Evolutionary conservation across 1,140 invertebrate genomes (phyloP).

Genomic region (Achatina immaculata): DNA sequence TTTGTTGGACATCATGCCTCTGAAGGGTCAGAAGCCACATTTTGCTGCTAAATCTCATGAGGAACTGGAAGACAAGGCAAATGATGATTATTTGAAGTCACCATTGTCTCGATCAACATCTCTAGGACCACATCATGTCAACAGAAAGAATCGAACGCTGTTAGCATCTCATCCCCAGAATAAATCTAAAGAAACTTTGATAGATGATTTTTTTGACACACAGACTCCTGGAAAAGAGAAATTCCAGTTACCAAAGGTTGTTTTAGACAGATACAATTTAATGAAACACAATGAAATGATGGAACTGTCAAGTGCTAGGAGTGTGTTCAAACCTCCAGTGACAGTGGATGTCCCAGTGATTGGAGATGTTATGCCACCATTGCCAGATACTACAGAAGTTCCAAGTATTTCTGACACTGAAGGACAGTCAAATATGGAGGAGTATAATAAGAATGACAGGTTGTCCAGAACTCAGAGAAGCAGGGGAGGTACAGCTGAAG

Average conservation of each 20-base stretch:
- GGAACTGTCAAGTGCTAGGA: not conserved
- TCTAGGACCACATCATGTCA: constrained; percentile 17
- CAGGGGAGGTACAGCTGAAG: not conserved
- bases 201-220: not conserved
- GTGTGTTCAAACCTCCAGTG: constrained; percentile 16
- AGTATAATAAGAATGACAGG: not conserved
- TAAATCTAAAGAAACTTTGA: constrained; percentile 19
- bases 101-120: constrained; percentile 8
- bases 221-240: not conserved
- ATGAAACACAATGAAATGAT: constrained; percentile 26
- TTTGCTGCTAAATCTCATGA: constrained; percentile 25
- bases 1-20: constrained; percentile 29
- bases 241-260: not conserved
- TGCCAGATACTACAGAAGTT: constrained; percentile 28
- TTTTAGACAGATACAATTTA: constrained; percentile 24
- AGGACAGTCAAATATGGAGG: not conserved
- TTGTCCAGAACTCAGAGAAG: not conserved
- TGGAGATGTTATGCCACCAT: constrained; percentile 1
- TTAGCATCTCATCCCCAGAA: not conserved
- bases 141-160: not conserved
- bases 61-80: not conserved
- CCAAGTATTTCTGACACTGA: constrained; percentile 26
- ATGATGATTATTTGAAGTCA: not conserved
- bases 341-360: not conserved
- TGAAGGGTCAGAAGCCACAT: constrained; percentile 5